A percentile compares a stretch with the other conserved stretches of the same genome.
These are phyloP conservation scores for Nymphalis c-album DNA, from an alignment of 2,888 invertebrate genomes.

Conservation along the genomic window DNA sequence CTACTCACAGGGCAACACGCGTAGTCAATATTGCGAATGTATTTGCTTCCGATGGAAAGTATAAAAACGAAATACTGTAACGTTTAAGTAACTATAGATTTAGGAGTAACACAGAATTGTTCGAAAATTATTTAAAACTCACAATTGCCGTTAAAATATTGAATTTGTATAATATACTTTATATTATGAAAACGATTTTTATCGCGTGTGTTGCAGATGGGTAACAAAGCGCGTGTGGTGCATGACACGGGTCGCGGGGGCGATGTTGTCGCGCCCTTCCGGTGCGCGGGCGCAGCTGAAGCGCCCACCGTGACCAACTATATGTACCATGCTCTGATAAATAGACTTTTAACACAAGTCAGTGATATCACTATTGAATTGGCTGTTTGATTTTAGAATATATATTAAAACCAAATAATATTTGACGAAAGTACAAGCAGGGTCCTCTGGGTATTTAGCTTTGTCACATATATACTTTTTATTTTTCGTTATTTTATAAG, in stretches of 20 bases:
- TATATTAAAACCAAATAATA: no score
- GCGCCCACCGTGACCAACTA: constrained; percentile 61
- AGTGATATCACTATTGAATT: constrained; percentile 44
- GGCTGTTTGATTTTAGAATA: background rate
- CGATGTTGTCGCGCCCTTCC: constrained; percentile 78
- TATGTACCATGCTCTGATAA: constrained; percentile 67
- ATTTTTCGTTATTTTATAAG: no score
- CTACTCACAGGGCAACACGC: constrained; percentile 41
- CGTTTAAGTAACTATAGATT: background rate
- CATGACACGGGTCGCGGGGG: constrained; percentile 71
- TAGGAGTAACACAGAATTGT: background rate
- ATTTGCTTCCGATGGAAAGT: background rate
- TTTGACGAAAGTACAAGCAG: no score
- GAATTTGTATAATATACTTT: background rate
- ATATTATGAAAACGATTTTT: constrained; percentile 10
- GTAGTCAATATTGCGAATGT: background rate
- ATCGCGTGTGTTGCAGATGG: constrained; percentile 63
- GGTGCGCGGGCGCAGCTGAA: constrained; percentile 66
- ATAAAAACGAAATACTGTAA: background rate
- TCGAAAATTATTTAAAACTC: background rate
- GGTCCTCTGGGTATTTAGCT: no score
- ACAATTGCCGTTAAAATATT: background rate
- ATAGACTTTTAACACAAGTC: constrained; percentile 57
- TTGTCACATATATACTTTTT: no score
- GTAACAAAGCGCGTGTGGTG: constrained; percentile 65